Evolutionary conservation across 2,888 invertebrate genomes (phyloP).

Genomic region (Candidula unifasciata): DNA sequence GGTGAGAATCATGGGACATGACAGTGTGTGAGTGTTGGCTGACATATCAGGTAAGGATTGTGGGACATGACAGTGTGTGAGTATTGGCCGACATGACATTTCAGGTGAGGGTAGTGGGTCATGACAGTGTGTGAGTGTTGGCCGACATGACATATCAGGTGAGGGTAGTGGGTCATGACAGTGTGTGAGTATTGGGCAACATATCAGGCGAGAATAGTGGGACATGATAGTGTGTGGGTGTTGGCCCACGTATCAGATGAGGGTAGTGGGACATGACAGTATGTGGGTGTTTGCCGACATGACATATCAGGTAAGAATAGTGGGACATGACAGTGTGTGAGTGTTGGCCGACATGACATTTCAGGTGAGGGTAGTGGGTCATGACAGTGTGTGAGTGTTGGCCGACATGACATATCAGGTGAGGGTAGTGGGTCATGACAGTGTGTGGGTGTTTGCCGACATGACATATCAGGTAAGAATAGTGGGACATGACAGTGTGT

Average conservation of each 20-base stretch:
- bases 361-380: background rate
- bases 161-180: too few relatives aligned
- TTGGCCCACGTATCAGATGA: too few relatives aligned
- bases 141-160: slow-evolving; percentile 51
- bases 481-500: background rate
- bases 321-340: background rate
- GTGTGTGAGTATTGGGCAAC: slow-evolving; percentile 48
- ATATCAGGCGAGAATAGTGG: background rate
- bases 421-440: slow-evolving; percentile 51
- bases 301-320: slow-evolving; percentile 26
- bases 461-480: slow-evolving; percentile 43
- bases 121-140: slow-evolving; percentile 7
- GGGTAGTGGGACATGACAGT: too few relatives aligned
- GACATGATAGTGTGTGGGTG: background rate
- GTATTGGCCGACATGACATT: background rate
- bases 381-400: background rate
- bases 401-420: background rate
- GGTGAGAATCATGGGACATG: background rate
- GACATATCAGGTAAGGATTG: background rate
- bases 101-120: slow-evolving; percentile 47
- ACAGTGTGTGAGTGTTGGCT: background rate
- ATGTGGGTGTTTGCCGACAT: too few relatives aligned
- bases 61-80: background rate
- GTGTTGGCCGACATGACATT: too few relatives aligned
- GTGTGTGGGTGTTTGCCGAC: slow-evolving; percentile 44